These are phyloP conservation scores for Eupithecia centaureata DNA, from an alignment of 2,888 invertebrate species.

Conservation along the genomic window DNA sequence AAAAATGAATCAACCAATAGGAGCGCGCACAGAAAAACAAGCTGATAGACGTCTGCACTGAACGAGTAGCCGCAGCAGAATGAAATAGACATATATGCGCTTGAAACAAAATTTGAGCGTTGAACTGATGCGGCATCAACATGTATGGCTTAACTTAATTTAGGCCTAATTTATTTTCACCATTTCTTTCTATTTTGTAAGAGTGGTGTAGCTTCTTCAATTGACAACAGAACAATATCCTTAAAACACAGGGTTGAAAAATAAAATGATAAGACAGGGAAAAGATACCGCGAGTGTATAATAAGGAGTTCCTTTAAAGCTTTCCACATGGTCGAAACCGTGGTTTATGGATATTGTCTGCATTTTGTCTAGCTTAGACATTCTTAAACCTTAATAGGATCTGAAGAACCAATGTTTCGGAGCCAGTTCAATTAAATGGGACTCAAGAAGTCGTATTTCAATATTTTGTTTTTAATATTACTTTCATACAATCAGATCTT, in stretches of 20 bases:
- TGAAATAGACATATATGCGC: no score
- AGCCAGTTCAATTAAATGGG: background rate
- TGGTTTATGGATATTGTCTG: background rate
- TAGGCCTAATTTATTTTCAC: background rate
- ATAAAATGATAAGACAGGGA: constrained; percentile 78
- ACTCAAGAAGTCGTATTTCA: no score
- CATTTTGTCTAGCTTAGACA: background rate
- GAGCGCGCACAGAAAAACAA: background rate
- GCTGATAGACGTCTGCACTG: background rate
- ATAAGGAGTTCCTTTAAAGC: constrained; percentile 53
- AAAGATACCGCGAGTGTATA: constrained; percentile 54
- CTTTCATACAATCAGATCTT: no score
- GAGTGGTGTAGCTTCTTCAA: constrained; percentile 6
- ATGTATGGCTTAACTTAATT: background rate
- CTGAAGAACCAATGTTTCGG: background rate
- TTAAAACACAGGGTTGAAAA: constrained; percentile 62
- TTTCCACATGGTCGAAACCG: background rate
- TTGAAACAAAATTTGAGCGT: background rate
- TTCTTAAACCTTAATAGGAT: background rate
- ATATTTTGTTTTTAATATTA: no score
- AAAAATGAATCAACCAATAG: background rate
- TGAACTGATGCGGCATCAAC: background rate
- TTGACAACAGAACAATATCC: constrained; percentile 53
- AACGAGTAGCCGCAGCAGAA: no score
- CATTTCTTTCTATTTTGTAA: background rate